Conservation (phyloP, 2,797 vertebrate species). For the Loris lydekkerianus region DNA sequence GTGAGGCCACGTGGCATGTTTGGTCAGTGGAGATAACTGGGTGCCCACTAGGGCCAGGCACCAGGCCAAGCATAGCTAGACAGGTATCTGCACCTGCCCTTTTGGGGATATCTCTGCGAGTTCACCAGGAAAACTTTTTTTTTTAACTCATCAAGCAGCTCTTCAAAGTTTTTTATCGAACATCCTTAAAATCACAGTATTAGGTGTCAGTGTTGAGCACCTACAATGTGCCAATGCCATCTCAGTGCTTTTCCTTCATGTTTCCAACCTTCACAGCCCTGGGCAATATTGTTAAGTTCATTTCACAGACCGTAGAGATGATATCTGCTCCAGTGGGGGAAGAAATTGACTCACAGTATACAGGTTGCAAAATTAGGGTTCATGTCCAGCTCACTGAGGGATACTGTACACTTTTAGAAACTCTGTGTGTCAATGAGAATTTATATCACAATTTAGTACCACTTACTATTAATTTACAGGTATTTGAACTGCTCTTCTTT, state of each 20-base stretch:
- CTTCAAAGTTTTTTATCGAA: neutral
- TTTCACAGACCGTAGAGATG: conserved; percentile 39
- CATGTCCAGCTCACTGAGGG: neutral
- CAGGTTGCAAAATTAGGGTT: neutral
- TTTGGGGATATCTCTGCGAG: neutral
- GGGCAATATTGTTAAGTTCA: neutral
- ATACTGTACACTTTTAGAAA: neutral
- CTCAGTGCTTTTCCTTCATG: neutral
- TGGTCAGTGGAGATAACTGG: neutral
- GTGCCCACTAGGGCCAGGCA: neutral
- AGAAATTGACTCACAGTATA: neutral
- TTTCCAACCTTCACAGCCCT: neutral
- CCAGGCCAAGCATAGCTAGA: neutral
- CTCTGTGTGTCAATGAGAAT: neutral
- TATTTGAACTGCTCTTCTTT: neutral
- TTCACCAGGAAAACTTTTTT: neutral
- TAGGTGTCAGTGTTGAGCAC: neutral
- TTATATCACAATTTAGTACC: neutral
- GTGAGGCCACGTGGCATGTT: neutral
- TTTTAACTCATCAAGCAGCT: neutral
- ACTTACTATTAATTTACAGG: neutral
- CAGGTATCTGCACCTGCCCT: neutral
- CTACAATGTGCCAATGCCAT: neutral
- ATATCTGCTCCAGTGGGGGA: neutral
- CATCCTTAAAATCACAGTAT: neutral